Percentiles rank a stretch among this genome's conserved stretches.
phyloP scores from a whole-genome alignment of 2,797 vertebrate species.

The Peromyscus melanophrys region DNA sequence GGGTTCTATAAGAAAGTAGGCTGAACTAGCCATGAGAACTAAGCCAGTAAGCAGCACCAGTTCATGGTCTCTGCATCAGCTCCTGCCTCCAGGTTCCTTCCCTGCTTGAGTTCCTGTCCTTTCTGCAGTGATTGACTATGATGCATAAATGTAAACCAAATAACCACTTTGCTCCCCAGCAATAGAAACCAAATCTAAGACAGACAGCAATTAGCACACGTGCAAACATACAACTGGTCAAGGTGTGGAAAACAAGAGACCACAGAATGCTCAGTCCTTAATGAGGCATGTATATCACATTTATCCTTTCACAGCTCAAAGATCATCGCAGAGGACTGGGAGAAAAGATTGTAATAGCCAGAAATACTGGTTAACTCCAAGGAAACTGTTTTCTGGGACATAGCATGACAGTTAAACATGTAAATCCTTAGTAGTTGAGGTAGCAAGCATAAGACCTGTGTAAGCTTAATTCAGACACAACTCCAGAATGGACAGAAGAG shows the following conservation, averaged over 20 bases:
- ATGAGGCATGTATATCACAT: not conserved
- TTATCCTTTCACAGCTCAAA: not conserved
- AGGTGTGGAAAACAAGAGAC: not conserved
- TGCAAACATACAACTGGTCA: not conserved
- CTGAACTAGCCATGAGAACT: not conserved
- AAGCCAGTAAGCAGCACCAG: not conserved
- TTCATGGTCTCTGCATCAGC: not conserved
- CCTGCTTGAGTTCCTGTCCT: not conserved
- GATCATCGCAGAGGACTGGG: too few relatives aligned
- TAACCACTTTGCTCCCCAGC: not conserved
- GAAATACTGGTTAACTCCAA: too few relatives aligned
- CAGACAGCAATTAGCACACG: not conserved
- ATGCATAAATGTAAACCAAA: not conserved
- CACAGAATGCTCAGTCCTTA: not conserved
- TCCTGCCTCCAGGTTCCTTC: not conserved
- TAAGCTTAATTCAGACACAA: too few relatives aligned
- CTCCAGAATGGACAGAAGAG: too few relatives aligned
- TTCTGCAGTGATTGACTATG: not conserved
- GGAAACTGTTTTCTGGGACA: too few relatives aligned
- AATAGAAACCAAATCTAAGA: not conserved
- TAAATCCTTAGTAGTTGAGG: too few relatives aligned
- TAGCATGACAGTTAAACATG: too few relatives aligned
- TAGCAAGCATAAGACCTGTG: too few relatives aligned
- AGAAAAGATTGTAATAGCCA: too few relatives aligned
- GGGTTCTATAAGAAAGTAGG: not conserved